Percentiles rank a stretch among this genome's conserved stretches.
phyloP scores from a whole-genome alignment of 1,140 invertebrate species.

The Danaus melanippus region DNA sequence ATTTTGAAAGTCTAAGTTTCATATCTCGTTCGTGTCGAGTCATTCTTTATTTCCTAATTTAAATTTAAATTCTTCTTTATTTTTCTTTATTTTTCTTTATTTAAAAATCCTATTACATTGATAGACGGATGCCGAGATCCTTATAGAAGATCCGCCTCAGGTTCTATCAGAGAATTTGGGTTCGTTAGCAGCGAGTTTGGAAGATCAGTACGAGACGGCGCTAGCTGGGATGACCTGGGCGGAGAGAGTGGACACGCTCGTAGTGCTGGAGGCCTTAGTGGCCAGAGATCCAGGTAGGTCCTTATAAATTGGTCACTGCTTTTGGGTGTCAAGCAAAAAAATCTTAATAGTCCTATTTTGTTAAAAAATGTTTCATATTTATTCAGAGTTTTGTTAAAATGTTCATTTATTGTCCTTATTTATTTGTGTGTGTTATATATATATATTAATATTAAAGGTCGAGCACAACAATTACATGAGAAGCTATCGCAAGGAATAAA shows the following conservation, averaged over 20 bases:
- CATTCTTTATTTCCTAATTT: too few species aligned
- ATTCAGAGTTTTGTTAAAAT: too few species aligned
- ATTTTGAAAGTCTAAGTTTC: too few species aligned
- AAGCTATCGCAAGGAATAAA: slow-evolving; percentile 93
- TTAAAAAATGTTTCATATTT: too few species aligned
- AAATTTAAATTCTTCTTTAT: too few species aligned
- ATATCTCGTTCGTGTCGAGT: too few species aligned
- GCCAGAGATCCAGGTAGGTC: slow-evolving; percentile 80
- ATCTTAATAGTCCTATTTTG: too few species aligned
- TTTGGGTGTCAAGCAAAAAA: too few species aligned
- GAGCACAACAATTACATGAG: slow-evolving; percentile 92
- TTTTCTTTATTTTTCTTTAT: too few species aligned
- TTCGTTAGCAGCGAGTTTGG: slow-evolving; percentile 59
- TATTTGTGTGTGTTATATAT: neutral
- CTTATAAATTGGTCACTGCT: neutral
- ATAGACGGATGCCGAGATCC: slow-evolving; percentile 78
- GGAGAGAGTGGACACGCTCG: slow-evolving; percentile 83
- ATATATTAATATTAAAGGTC: slow-evolving; percentile 68
- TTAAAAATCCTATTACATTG: slow-evolving; percentile 1
- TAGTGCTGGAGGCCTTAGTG: slow-evolving; percentile 82
- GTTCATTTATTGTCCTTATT: slow-evolving; percentile 1
- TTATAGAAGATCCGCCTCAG: slow-evolving; percentile 67
- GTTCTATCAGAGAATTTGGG: slow-evolving; percentile 30
- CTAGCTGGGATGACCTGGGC: slow-evolving; percentile 85
- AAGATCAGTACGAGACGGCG: slow-evolving; percentile 80